Percentiles rank a stretch among this genome's conserved stretches.
These are phyloP conservation scores for Capitella teleta DNA, from an alignment of 1,140 invertebrate genomes.

Conservation along the genomic window DNA sequence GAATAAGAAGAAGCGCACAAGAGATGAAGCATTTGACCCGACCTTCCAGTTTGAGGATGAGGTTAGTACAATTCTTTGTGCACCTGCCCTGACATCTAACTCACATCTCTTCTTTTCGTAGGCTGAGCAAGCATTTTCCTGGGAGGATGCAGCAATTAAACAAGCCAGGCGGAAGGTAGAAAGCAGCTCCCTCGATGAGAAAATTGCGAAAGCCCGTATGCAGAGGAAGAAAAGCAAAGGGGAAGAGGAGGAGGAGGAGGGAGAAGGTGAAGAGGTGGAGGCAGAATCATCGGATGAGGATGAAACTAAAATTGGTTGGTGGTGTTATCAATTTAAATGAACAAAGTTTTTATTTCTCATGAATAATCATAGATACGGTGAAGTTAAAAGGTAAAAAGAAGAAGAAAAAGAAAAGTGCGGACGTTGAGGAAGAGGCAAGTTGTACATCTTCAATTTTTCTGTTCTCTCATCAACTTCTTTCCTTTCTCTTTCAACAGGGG, in stretches of 20 bases:
- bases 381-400: constrained; percentile 43
- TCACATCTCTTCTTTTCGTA: too few species aligned
- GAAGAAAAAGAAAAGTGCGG: constrained; percentile 30
- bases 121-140: too few species aligned
- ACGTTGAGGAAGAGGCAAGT: constrained; percentile 15
- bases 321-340: not conserved
- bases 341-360: not conserved
- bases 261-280: constrained; percentile 9
- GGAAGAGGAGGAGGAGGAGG: constrained; percentile 13
- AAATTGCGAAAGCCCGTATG: constrained; percentile 57
- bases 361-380: not conserved
- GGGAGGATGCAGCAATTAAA: constrained; percentile 72
- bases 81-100: too few species aligned
- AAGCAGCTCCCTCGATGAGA: constrained; percentile 65
- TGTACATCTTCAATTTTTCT: too few species aligned
- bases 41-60: too few species aligned
- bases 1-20: too few species aligned
- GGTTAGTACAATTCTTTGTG: too few species aligned
- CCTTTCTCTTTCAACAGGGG: too few species aligned
- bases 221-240: constrained; percentile 25
- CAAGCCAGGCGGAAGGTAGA: constrained; percentile 71
- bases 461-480: too few species aligned
- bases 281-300: constrained; percentile 11
- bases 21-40: too few species aligned
- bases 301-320: constrained; percentile 11